Conservation (phyloP, 2,888 invertebrate species). For the Laothoe populi region DNA sequence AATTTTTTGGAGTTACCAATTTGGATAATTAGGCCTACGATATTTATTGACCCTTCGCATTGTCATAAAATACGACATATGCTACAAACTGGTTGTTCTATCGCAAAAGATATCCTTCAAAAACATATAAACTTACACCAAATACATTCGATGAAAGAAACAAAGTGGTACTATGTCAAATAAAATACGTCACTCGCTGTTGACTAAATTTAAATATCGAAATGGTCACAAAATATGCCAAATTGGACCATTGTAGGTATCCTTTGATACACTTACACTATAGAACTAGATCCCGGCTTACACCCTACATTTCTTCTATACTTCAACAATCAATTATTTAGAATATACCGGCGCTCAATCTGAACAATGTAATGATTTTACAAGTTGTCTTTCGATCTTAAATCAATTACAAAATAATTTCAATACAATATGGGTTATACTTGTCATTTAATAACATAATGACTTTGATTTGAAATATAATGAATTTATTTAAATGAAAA, state of each 20-base stretch:
- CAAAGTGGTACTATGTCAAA: neutral
- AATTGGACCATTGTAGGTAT: conserved; percentile 35
- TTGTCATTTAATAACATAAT: no score
- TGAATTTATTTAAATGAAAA: no score
- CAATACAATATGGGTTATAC: no score
- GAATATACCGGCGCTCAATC: conserved; percentile 10
- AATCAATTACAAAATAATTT: neutral
- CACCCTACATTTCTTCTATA: conserved; percentile 22
- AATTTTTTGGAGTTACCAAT: no score
- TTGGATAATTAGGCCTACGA: no score
- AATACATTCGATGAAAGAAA: conserved; percentile 7
- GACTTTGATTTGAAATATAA: no score
- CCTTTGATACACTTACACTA: conserved; percentile 34
- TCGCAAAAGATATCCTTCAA: no score
- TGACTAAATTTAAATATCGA: conserved; percentile 24
- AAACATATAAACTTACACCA: neutral
- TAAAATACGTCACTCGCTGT: neutral
- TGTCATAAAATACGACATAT: no score
- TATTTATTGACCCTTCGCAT: no score
- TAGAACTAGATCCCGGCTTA: conserved; percentile 29
- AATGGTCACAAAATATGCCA: conserved; percentile 29
- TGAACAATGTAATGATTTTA: conserved; percentile 2
- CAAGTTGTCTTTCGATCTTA: conserved; percentile 3
- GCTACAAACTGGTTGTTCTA: no score
- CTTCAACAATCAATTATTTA: conserved; percentile 22